These are phyloP conservation scores for Octonoba sinensis DNA, from an alignment of 2,888 invertebrate genomes.

Conservation along the genomic window DNA sequence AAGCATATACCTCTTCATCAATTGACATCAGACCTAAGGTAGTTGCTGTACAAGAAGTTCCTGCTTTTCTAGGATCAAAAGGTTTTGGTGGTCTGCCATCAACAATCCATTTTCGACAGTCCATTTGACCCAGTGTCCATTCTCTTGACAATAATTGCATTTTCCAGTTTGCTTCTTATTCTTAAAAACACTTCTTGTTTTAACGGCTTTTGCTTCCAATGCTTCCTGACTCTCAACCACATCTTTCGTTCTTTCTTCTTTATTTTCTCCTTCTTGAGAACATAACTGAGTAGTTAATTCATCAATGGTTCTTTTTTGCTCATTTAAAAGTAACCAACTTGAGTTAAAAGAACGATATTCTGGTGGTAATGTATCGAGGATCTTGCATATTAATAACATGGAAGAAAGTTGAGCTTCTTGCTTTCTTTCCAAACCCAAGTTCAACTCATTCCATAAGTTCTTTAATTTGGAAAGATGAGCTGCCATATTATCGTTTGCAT, in stretches of 20 bases:
- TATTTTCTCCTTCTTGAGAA: conserved; percentile 16
- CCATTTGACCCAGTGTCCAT: conserved; percentile 27
- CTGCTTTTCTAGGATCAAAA: background rate
- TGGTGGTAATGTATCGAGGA: conserved; percentile 15
- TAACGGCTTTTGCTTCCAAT: background rate
- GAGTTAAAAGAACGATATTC: conserved; percentile 3
- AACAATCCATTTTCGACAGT: conserved; percentile 28
- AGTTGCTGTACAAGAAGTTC: background rate
- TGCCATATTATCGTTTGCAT: conserved; percentile 3
- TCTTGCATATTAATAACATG: conserved; percentile 3
- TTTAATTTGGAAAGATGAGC: conserved; percentile 43
- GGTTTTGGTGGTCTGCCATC: conserved; percentile 29
- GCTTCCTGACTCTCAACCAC: background rate
- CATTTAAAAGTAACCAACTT: conserved; percentile 3
- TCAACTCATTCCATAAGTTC: conserved; percentile 36
- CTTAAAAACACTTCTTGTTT: background rate
- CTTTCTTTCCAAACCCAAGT: conserved; percentile 7
- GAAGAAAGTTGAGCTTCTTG: background rate
- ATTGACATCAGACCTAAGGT: background rate
- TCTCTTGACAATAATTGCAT: conserved; percentile 46
- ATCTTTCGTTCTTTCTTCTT: background rate
- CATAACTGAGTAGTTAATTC: conserved; percentile 41
- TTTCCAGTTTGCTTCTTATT: background rate
- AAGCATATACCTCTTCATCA: background rate
- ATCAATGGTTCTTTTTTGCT: conserved; percentile 30